A percentile compares a stretch with the other conserved stretches of the same genome.
Evolutionary conservation across 1,140 invertebrate genomes (phyloP).

Genomic region (Drosophila parvula): DNA sequence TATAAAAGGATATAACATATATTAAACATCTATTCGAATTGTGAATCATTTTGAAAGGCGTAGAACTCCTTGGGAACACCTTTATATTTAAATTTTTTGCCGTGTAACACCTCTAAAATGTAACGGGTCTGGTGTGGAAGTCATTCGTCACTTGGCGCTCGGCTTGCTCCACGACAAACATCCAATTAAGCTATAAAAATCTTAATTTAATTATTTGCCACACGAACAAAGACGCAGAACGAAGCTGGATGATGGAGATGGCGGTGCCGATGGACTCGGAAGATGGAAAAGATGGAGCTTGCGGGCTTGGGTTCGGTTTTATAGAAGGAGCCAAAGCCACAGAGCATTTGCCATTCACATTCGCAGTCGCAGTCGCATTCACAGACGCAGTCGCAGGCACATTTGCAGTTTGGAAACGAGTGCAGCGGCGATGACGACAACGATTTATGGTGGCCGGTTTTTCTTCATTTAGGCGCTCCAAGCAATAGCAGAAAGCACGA

Average conservation of each 20-base stretch:
- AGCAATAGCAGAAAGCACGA: conserved; percentile 4
- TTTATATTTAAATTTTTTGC: background rate
- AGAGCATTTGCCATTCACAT: conserved; percentile 67
- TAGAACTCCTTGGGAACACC: background rate
- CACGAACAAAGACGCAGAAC: conserved; percentile 68
- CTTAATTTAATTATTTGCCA: conserved; percentile 81
- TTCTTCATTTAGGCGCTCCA: conserved; percentile 68
- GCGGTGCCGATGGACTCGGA: conserved; percentile 4
- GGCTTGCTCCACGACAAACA: conserved; percentile 62
- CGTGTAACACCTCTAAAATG: conserved; percentile 33
- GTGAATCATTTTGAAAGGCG: too few species aligned
- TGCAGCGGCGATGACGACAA: conserved; percentile 48
- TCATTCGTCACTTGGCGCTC: conserved; percentile 44
- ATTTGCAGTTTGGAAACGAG: conserved; percentile 35
- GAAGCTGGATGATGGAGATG: conserved; percentile 13
- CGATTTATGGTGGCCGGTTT: conserved; percentile 79
- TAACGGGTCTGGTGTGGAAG: conserved; percentile 32
- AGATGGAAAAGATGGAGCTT: conserved; percentile 8
- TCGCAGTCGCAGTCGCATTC: conserved; percentile 28
- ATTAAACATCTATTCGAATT: too few species aligned
- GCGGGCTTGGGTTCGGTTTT: background rate
- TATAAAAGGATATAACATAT: too few species aligned
- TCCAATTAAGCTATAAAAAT: conserved; percentile 81
- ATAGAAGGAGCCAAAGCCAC: conserved; percentile 33
- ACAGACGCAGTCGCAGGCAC: conserved; percentile 27